Evolutionary conservation across 2,888 invertebrate species (phyloP).

Genomic region (Bombylius major): DNA sequence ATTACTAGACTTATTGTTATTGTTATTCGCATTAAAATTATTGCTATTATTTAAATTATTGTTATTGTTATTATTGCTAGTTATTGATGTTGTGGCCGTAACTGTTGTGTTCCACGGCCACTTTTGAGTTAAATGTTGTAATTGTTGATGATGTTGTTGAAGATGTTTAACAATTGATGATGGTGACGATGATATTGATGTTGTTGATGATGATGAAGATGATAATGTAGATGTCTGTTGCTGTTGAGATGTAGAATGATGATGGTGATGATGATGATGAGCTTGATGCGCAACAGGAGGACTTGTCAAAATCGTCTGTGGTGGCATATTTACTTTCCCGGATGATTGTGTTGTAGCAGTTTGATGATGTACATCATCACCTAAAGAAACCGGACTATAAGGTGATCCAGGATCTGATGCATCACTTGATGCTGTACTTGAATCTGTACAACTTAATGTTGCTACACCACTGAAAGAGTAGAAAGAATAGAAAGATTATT

Average conservation of each 20-base stretch:
- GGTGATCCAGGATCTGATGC: conserved; percentile 80
- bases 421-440: conserved; percentile 60
- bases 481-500: conserved; percentile 13
- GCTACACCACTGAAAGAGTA: conserved; percentile 66
- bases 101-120: conserved; percentile 32
- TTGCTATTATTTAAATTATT: conserved; percentile 9
- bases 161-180: neutral
- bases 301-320: conserved; percentile 16
- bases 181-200: conserved; percentile 5
- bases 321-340: conserved; percentile 19
- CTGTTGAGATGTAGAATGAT: conserved; percentile 16
- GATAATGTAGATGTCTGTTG: neutral
- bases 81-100: conserved; percentile 15
- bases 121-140: conserved; percentile 13
- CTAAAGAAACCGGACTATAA: conserved; percentile 53
- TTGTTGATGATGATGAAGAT: neutral
- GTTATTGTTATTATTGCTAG: conserved; percentile 14
- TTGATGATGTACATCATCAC: conserved; percentile 39
- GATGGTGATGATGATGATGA: neutral
- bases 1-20: conserved; percentile 12
- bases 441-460: conserved; percentile 62
- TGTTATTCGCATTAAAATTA: conserved; percentile 13
- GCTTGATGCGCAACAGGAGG: neutral
- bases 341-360: neutral
- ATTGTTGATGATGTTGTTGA: conserved; percentile 9